These are phyloP conservation scores for Cactoblastis cactorum DNA, from an alignment of 2,888 invertebrate genomes.

Conservation along the genomic window DNA sequence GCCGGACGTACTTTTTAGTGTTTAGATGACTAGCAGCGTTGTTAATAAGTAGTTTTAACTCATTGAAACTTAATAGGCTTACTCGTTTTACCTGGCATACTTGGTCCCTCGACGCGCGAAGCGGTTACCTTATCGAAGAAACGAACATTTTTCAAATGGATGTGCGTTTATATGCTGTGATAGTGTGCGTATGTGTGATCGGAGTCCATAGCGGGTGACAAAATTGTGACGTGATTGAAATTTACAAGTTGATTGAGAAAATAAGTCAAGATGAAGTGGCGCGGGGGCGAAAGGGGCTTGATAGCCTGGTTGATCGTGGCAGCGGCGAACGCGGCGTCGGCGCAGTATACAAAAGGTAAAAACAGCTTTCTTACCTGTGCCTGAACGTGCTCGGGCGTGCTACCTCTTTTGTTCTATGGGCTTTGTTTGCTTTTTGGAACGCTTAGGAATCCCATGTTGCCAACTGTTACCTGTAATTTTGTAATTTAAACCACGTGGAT, in stretches of 20 bases:
- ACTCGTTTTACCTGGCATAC: conserved; percentile 75
- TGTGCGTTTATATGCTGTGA: conserved; percentile 72
- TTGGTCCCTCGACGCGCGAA: conserved; percentile 67
- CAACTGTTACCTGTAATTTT: conserved; percentile 12
- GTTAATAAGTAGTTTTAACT: conserved; percentile 66
- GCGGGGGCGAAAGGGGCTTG: conserved; percentile 61
- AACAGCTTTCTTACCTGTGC: conserved; percentile 61
- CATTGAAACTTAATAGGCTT: conserved; percentile 72
- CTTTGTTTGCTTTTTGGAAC: conserved; percentile 52
- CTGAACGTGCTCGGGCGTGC: conserved; percentile 44
- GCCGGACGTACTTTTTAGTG: conserved; percentile 47
- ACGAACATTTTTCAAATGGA: conserved; percentile 78
- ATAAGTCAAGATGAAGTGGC: conserved; percentile 58
- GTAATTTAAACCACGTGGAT: conserved; percentile 1
- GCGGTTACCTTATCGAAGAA: conserved; percentile 75
- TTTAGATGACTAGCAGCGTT: conserved; percentile 50
- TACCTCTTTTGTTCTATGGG: conserved; percentile 54
- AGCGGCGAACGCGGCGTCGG: conserved; percentile 61
- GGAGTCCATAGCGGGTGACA: conserved; percentile 53
- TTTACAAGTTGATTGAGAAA: conserved; percentile 60
- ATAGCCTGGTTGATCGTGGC: conserved; percentile 59
- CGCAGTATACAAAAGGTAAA: conserved; percentile 73
- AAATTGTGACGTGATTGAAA: conserved; percentile 36
- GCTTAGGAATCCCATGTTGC: conserved; percentile 19
- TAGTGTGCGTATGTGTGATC: conserved; percentile 72